phyloP scores from a whole-genome alignment of 2,888 invertebrate genomes.

The Mallateleia sp. region DNA sequence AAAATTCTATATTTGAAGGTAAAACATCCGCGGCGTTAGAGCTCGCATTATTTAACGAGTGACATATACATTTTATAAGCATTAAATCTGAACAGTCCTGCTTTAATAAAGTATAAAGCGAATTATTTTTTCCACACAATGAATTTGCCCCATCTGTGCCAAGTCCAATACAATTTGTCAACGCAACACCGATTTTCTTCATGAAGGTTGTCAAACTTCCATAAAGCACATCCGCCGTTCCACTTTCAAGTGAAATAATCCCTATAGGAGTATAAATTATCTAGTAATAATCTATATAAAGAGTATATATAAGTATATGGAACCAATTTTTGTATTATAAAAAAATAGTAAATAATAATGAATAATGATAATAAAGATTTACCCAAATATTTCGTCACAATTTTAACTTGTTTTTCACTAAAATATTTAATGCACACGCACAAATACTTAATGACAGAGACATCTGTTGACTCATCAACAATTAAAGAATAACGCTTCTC shows the following conservation, averaged over 20 bases:
- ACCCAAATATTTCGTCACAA: slow-evolving; percentile 69
- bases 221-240: slow-evolving; percentile 7
- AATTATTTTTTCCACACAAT: slow-evolving; percentile 18
- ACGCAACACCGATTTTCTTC: slow-evolving; percentile 35
- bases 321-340: no score
- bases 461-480: slow-evolving; percentile 76
- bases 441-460: slow-evolving; percentile 71
- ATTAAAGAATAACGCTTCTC: slow-evolving; percentile 64
- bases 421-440: slow-evolving; percentile 79
- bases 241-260: no score
- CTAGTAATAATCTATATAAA: no score
- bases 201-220: not conserved
- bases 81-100: slow-evolving; percentile 22
- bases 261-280: no score
- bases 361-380: not conserved
- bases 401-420: slow-evolving; percentile 53
- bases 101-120: slow-evolving; percentile 19
- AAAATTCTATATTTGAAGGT: slow-evolving; percentile 43
- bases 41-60: slow-evolving; percentile 33
- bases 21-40: slow-evolving; percentile 39
- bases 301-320: no score
- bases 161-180: slow-evolving; percentile 77
- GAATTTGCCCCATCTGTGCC: slow-evolving; percentile 26
- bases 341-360: no score
- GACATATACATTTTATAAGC: slow-evolving; percentile 27